Conservation (phyloP, 2,888 invertebrate species). For the Megaustenia siamemsis region DNA sequence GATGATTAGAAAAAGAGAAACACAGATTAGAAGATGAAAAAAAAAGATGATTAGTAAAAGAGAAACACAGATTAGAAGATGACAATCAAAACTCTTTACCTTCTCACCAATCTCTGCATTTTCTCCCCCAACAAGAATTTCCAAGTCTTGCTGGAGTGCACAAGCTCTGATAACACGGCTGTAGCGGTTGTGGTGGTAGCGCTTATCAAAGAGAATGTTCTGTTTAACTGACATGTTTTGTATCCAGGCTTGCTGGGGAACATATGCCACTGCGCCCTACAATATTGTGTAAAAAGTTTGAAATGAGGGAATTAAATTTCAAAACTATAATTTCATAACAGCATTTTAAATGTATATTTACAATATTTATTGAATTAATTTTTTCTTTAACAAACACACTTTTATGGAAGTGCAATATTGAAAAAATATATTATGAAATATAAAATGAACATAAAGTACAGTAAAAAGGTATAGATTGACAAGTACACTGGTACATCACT, state of each 20-base stretch:
- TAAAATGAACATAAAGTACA: no score
- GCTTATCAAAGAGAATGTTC: slow-evolving; percentile 82
- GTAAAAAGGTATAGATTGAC: no score
- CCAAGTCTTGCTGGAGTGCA: slow-evolving; percentile 81
- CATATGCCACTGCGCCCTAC: slow-evolving; percentile 76
- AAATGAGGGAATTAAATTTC: background rate
- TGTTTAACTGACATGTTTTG: slow-evolving; percentile 82
- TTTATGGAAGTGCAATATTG: no score
- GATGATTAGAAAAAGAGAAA: no score
- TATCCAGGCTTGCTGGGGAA: slow-evolving; percentile 82
- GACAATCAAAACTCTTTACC: slow-evolving; percentile 68
- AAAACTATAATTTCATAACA: no score
- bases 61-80: background rate
- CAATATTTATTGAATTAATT: no score
- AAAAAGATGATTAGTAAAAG: no score
- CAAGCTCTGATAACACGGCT: slow-evolving; percentile 73
- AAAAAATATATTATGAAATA: no score
- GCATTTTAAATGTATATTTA: no score
- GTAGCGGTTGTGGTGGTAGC: slow-evolving; percentile 74
- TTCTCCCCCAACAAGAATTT: slow-evolving; percentile 82
- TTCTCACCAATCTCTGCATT: slow-evolving; percentile 83
- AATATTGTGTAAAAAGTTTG: background rate
- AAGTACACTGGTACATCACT: no score
- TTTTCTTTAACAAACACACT: no score
- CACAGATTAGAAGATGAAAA: no score